Evolutionary conservation across 2,888 invertebrate species (phyloP).

Genomic region (Calameuta idolon): DNA sequence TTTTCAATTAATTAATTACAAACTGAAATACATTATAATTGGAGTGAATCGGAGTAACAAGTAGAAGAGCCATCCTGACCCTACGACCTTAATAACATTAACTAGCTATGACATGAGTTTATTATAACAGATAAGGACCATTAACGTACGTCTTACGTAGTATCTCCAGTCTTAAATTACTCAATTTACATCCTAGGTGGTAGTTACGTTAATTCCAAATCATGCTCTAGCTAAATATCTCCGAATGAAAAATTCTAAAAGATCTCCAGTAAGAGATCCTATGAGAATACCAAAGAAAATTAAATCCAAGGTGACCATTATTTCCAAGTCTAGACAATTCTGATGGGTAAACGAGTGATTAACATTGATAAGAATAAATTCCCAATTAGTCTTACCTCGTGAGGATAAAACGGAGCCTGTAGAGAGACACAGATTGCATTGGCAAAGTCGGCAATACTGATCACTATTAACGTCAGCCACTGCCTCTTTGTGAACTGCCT

Average conservation of each 20-base stretch:
- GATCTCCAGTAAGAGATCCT: not conserved
- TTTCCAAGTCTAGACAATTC: not conserved
- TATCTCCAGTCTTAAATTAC: not conserved
- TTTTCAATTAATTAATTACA: not conserved
- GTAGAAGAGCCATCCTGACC: not conserved
- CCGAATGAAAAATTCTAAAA: not conserved
- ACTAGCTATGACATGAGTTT: not conserved
- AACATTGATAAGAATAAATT: not conserved
- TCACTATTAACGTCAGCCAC: slow-evolving; percentile 82
- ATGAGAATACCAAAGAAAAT: not conserved
- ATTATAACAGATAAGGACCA: not conserved
- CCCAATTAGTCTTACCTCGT: slow-evolving; percentile 74
- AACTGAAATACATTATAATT: not conserved
- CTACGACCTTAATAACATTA: not conserved
- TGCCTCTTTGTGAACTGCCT: slow-evolving; percentile 79
- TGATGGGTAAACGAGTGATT: not conserved
- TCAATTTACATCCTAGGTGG: not conserved
- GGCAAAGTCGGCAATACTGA: slow-evolving; percentile 85
- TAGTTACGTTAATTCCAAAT: not conserved
- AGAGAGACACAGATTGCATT: slow-evolving; percentile 87
- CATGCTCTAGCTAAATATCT: not conserved
- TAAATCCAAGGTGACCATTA: not conserved
- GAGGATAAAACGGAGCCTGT: slow-evolving; percentile 88
- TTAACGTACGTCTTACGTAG: not conserved
- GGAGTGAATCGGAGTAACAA: not conserved